Conservation (phyloP, 2,888 invertebrate species). For the Catocala sponsa region DNA sequence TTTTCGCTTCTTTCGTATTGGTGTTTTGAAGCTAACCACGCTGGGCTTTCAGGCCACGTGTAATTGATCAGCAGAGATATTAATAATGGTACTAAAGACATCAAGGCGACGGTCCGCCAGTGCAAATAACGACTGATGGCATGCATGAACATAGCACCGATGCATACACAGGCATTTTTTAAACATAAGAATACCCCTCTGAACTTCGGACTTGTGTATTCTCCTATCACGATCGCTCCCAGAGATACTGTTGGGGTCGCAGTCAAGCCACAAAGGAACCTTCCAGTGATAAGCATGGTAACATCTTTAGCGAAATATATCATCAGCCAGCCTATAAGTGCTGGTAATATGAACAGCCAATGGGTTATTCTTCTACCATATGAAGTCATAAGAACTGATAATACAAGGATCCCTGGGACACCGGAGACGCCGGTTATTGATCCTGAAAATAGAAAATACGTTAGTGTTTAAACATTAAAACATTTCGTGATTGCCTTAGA, state of each 20-base stretch:
- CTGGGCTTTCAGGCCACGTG: conserved; percentile 55
- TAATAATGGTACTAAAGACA: conserved; percentile 36
- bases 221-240: conserved; percentile 70
- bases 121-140: conserved; percentile 54
- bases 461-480: no score
- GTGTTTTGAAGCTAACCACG: conserved; percentile 46
- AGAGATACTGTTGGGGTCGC: conserved; percentile 58
- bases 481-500: no score
- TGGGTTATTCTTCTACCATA: conserved; percentile 62
- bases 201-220: conserved; percentile 67
- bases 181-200: conserved; percentile 71
- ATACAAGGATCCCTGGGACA: conserved; percentile 59
- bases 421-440: conserved; percentile 59
- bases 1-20: conserved; percentile 35
- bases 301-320: conserved; percentile 60
- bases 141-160: conserved; percentile 63
- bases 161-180: conserved; percentile 63
- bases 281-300: conserved; percentile 57
- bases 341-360: conserved; percentile 60
- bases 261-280: conserved; percentile 61
- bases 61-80: conserved; percentile 28
- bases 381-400: conserved; percentile 63
- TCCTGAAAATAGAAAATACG: conserved; percentile 48
- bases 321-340: conserved; percentile 61
- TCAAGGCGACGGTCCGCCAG: conserved; percentile 56